phyloP scores from a whole-genome alignment of 2,888 invertebrate genomes.

The Agrenia bidenticulata region DNA sequence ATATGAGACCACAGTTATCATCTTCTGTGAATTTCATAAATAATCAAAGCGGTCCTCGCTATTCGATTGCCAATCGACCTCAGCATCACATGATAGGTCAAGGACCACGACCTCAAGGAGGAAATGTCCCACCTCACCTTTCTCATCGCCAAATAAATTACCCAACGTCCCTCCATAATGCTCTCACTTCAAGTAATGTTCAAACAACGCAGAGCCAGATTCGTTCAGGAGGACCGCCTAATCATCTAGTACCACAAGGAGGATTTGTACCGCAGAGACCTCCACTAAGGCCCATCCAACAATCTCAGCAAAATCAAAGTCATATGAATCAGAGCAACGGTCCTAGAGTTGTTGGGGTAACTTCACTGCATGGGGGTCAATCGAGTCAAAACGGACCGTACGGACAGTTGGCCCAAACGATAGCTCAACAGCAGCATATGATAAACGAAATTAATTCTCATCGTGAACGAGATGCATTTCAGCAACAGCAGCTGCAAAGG shows the following conservation, averaged over 20 bases:
- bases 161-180: constrained; percentile 35
- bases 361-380: not conserved
- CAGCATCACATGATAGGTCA: not conserved
- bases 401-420: constrained; percentile 2
- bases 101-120: not conserved
- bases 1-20: not conserved
- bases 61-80: not conserved
- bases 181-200: constrained; percentile 18
- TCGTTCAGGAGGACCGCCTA: not conserved
- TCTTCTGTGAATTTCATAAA: not conserved
- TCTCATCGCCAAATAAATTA: constrained; percentile 9
- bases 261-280: constrained; percentile 12
- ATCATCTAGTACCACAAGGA: not conserved
- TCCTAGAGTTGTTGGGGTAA: constrained; percentile 10
- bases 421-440: not conserved
- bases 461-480: not conserved
- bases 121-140: constrained; percentile 7
- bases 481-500: constrained; percentile 11
- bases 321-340: not conserved
- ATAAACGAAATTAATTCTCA: not conserved
- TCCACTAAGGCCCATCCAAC: constrained; percentile 22
- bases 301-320: not conserved
- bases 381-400: not conserved
- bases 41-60: not conserved
- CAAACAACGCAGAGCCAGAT: constrained; percentile 9